Evolutionary conservation across 2,888 invertebrate species (phyloP), one percentile per base, ranked within the genome.

Genomic region (Eurois occulta): DNA sequence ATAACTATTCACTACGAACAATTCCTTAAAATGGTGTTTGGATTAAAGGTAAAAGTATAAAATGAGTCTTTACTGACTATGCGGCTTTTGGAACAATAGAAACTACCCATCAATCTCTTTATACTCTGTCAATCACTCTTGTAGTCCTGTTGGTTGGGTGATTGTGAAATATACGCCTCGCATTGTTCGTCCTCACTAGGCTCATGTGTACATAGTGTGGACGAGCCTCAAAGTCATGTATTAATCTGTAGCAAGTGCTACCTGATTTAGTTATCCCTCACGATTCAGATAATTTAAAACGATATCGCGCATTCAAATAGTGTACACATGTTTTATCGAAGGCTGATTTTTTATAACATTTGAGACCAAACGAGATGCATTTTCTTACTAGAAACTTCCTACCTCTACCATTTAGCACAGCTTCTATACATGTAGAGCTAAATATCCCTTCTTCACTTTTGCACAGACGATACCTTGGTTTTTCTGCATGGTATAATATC

Each of bases 1-100:
- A 99, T 99, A 86, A 98, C 98, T 74, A 99, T 99, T 91, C 98
- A 99, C 90, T 99, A 99, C 92, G 99, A 99, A 95, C 99, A 99
- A 93, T 99, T 99, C 95, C 97, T 99, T 78, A 98, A 98, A 90
- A 98, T 99, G 98, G 99, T 99, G 46, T 98, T 98, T 92, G 98
- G 98, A 90, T 94, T 98, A 71, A 98, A 98, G 97, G 97, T 98
- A 96, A 96, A 94, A 86, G 79, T 86, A 62, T 85, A 86, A 85
- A 72, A 64, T 68, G 62, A 66, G 48, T 72, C 75, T 64, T 46
- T 69, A 66, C 52, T 75, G 70, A 48, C 70, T 76, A 75, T 43
- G 76, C 43, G 65, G 52, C 13, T 58, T 81, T 43, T 11, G n/a
- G 43, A 46, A 32, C 18, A 32, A 72, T 55, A 10, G 18, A 58